Evolutionary conservation across 1,140 invertebrate species (phyloP).

Genomic region (Maniola jurtina): DNA sequence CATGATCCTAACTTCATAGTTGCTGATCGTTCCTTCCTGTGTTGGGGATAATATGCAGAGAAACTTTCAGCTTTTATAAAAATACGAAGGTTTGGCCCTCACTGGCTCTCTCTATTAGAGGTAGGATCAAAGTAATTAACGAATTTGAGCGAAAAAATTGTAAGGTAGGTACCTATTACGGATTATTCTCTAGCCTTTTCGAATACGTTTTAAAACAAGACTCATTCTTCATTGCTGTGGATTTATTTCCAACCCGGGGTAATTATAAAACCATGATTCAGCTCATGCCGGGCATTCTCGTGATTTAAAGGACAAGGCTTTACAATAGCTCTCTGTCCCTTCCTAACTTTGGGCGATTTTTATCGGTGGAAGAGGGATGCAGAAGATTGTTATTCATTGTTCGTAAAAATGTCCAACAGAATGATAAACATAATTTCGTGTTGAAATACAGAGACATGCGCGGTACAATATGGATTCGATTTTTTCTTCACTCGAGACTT

Average conservation of each 20-base stretch:
- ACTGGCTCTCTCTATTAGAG: too few relatives aligned
- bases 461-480: conserved; percentile 47
- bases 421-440: conserved; percentile 75
- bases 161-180: too few relatives aligned
- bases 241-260: conserved; percentile 31
- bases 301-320: conserved; percentile 48
- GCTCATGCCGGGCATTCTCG: conserved; percentile 56
- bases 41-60: too few relatives aligned
- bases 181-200: too few relatives aligned
- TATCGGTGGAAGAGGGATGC: conserved; percentile 42
- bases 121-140: too few relatives aligned
- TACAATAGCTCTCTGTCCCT: conserved; percentile 57
- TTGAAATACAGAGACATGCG: conserved; percentile 60
- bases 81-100: too few relatives aligned
- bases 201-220: background rate
- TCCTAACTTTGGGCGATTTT: conserved; percentile 36
- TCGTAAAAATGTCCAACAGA: conserved; percentile 74
- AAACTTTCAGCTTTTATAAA: too few relatives aligned
- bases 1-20: too few relatives aligned
- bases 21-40: too few relatives aligned
- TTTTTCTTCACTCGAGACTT: conserved; percentile 5
- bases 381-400: conserved; percentile 55
- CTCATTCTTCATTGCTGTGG: background rate
- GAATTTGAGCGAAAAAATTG: too few relatives aligned
- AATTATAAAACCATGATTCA: conserved; percentile 66